Conservation (phyloP, 2,797 vertebrate species). For the Cossypha niveicapilla region DNA sequence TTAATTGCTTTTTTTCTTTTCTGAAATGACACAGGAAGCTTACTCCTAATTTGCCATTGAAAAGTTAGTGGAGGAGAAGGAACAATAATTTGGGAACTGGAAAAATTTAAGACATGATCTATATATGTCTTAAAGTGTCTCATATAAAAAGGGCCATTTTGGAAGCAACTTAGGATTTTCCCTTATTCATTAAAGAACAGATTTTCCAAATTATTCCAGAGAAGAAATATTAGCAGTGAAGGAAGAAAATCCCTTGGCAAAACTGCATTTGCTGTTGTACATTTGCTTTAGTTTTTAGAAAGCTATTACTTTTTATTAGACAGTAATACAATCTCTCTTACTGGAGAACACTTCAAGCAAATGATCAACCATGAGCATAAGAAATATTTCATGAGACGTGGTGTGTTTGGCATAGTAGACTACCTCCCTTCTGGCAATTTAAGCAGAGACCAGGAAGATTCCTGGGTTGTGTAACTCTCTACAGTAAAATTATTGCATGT, state of each 20-base stretch:
- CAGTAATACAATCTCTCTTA: background rate
- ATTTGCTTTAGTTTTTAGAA: background rate
- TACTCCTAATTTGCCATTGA: background rate
- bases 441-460: background rate
- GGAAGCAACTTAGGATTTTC: background rate
- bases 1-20: background rate
- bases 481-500: accelerated
- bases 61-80: background rate
- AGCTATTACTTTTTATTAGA: background rate
- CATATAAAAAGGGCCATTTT: background rate
- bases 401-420: background rate
- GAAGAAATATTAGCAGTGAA: background rate
- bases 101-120: background rate
- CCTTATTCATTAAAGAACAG: background rate
- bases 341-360: background rate
- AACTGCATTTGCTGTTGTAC: background rate
- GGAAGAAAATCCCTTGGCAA: background rate
- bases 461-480: background rate
- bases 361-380: background rate
- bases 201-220: background rate
- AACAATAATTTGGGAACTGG: background rate
- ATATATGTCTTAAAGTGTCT: background rate
- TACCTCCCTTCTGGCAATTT: background rate
- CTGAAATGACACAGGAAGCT: background rate
- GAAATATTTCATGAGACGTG: accelerated